These are phyloP conservation scores for Otolemur garnettii DNA, from an alignment of 2,113 vertebrate species.

Conservation along the genomic window DNA sequence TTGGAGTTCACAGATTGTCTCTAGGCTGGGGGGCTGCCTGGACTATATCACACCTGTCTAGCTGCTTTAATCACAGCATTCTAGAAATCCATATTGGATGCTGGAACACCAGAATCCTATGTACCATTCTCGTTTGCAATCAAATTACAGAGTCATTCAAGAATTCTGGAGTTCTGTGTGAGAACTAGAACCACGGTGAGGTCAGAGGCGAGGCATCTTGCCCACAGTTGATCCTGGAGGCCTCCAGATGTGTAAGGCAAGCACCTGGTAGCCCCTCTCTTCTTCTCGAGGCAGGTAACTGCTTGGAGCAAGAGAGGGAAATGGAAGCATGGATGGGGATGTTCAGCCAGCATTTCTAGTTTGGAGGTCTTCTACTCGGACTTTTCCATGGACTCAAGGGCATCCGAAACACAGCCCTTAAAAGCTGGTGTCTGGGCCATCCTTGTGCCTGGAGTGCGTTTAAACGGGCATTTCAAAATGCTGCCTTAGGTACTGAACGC, in stretches of 20 bases:
- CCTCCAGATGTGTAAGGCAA: neutral
- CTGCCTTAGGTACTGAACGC: fast-evolving
- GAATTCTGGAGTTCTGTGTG: neutral
- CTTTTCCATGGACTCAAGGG: neutral
- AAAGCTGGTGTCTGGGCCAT: neutral
- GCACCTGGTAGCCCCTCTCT: neutral
- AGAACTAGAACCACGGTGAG: slow-evolving; percentile 3
- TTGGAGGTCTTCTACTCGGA: neutral
- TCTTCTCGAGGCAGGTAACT: slow-evolving; percentile 27
- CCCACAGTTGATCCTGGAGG: neutral
- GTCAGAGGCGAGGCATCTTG: neutral
- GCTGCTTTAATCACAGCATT: neutral
- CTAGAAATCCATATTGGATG: neutral
- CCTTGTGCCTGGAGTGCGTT: neutral
- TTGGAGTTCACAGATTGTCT: neutral
- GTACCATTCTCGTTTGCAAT: neutral
- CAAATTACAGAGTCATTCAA: neutral
- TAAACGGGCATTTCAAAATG: neutral
- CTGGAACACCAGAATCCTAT: neutral
- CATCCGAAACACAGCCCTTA: neutral
- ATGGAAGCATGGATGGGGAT: neutral
- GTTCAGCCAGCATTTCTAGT: neutral
- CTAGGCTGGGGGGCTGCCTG: neutral
- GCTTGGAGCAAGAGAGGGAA: neutral
- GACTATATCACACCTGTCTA: neutral